These are phyloP conservation scores for Actinopyga echinites DNA, from an alignment of 53 echinoderm and acorn worm genomes.

Conservation along the genomic window DNA sequence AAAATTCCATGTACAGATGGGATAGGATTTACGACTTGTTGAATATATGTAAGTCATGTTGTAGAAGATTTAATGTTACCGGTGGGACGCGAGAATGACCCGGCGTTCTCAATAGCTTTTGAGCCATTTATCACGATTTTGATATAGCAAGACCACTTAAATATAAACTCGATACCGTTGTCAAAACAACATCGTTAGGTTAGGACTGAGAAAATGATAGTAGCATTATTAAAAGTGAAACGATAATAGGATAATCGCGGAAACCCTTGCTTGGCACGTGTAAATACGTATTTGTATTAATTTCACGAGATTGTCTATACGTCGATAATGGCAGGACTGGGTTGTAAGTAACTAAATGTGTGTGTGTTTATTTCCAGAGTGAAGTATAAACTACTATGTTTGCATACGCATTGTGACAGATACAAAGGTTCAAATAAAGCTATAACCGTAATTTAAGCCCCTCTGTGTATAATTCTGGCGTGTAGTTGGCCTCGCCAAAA, in stretches of 20 bases:
- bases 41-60: conserved; percentile 45
- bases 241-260: conserved; percentile 9
- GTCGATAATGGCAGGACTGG: too few relatives aligned
- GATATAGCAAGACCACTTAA: conserved; percentile 36
- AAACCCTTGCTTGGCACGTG: neutral
- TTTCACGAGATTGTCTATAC: too few relatives aligned
- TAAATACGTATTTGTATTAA: too few relatives aligned
- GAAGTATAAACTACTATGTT: too few relatives aligned
- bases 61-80: conserved; percentile 31
- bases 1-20: conserved; percentile 19
- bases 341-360: too few relatives aligned
- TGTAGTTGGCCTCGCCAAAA: too few relatives aligned
- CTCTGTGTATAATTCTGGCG: too few relatives aligned
- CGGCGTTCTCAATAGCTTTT: neutral
- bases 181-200: conserved; percentile 1
- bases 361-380: too few relatives aligned
- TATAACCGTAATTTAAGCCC: too few relatives aligned
- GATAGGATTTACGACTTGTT: conserved; percentile 42
- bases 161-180: conserved; percentile 2
- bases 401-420: too few relatives aligned
- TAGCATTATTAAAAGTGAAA: conserved; percentile 1
- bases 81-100: conserved; percentile 19
- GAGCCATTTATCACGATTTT: conserved; percentile 14
- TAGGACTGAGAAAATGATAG: conserved; percentile 2
- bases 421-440: too few relatives aligned